These are phyloP conservation scores for Steromphala cineraria DNA, from an alignment of 2,888 invertebrate genomes.

Conservation along the genomic window DNA sequence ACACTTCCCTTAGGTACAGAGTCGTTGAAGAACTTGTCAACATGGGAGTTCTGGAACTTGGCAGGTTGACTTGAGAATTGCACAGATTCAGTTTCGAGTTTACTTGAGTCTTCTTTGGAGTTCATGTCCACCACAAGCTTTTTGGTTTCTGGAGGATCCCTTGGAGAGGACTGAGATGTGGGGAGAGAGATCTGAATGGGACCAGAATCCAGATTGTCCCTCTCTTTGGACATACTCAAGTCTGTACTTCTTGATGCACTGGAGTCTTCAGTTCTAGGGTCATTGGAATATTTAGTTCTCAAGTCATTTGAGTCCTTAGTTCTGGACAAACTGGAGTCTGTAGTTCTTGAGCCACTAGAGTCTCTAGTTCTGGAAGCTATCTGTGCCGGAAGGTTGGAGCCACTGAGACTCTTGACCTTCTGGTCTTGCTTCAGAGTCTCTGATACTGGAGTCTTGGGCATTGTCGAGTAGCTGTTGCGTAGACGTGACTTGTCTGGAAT, in stretches of 20 bases:
- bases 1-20: neutral
- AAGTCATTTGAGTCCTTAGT: neutral
- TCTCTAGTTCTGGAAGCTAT: conserved; percentile 6
- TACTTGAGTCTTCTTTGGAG: neutral
- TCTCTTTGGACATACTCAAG: neutral
- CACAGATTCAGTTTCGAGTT: conserved; percentile 52
- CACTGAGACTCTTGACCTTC: conserved; percentile 23
- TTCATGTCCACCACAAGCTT: conserved; percentile 3
- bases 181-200: neutral
- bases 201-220: neutral
- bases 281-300: neutral
- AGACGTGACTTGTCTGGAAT: conserved; percentile 18
- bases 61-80: conserved; percentile 51
- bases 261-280: neutral
- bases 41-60: conserved; percentile 39
- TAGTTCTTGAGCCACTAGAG: neutral
- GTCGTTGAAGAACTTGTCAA: conserved; percentile 13
- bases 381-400: neutral
- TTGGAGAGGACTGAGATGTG: neutral
- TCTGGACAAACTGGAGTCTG: neutral
- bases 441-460: neutral
- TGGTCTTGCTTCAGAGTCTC: conserved; percentile 7
- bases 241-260: neutral
- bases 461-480: conserved; percentile 17
- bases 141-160: neutral